Base-by-base conservation (phyloP, 2,797 vertebrate species). In the Bufotes viridis region DNA sequence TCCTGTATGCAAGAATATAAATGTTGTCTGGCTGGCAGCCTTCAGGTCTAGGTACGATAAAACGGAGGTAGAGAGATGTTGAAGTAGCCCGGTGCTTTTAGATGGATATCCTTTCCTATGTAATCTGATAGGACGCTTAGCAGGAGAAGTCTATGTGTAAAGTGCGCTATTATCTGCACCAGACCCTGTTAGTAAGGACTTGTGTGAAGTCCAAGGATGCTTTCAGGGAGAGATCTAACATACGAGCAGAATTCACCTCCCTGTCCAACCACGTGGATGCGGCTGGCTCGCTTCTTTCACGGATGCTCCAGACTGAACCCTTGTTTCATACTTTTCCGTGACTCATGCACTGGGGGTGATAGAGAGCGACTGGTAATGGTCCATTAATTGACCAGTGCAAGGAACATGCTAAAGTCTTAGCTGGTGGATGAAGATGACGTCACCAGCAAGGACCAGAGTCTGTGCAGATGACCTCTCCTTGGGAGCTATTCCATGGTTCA, bases 401-500 rank as follows among this genome's bases (percentile, higher is more conserved):
- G 34, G 24, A 49, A 81, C 18, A n/a, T 63, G 15, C 13, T 81
- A 9, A n/a, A n/a, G 81, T 53, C 42, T 53, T 11, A 65, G 22
- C 26, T 51, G 29, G 49, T 51, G 7, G 6, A 7, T 13, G 65
- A 58, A 17, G 67, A 57, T 14, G 1, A 24, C 42, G 82, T 34
- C 53, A 34, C 60, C 42, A 17, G 34, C 42, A 26, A 24, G 15
- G 63, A 8, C 63, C 61, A 51, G 49, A 22, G 9, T 26, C 78
- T 61, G 29, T 80, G 24, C 34, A 26, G 13, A 58, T 26, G 78
- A 72, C 67, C 9, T 22, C 82, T 61, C 53, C n/a, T 49, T 61
- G 15, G 11, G 79, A 69, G 60, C 60, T 61, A 49, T 82, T 60
- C 74, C 81, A 17, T 20, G 11, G 5, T 82, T 82, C 65, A 86